Evolutionary conservation across 2,888 invertebrate genomes (phyloP), one percentile per base, ranked within the genome.

Genomic region (Caenorhabditis drosophilae): DNA sequence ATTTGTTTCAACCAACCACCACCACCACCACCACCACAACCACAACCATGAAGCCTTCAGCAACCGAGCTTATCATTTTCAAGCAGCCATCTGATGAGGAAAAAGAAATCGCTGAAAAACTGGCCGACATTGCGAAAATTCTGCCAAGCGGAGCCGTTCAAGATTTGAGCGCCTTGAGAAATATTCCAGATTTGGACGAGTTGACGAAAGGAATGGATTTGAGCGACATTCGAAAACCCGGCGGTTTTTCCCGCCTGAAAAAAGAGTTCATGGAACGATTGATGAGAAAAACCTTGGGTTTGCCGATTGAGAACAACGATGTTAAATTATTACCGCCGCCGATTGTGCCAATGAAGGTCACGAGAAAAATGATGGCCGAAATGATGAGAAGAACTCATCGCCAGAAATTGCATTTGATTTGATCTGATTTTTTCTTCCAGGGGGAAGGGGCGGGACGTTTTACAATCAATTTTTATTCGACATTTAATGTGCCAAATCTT

Each of bases 121-220:
- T 76, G 16, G 68, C 67, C 2, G 73, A 70, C 34, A 51, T 76
- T 12, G 67, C 73, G 9, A 62, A 66, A n/a, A 26, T 64, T 9
- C 54, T 79, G 6, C 75, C 78, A 15, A 62, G 73, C 2, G 75
- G 75, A 20, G 78, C 75, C n/a, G 54, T 80, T 22, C 63, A 71
- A 23, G 80, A 80, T 36, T 47, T 80, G n/a, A 50, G 63, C 12
- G 67, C 74, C 36, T 63, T 80, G 15, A 54, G 67, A n/a, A 73
- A 77, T 40, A 74, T 80, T 26, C 80, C 80, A 0, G 73, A 81
- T 44, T 44, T 80, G 41, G 79, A 81, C 18, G 79, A 76, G 16
- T 51, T 80, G 22, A 75, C 75, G 2, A 60, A 75, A 48, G 80
- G 80, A 38, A 73, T 80, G 75, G 80, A 80, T 53, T 42, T 81